A percentile compares a stretch with the other conserved stretches of the same genome.
These are phyloP conservation scores for Parotocinclus haroldoi DNA, from an alignment of 2,797 vertebrate species.

Conservation along the genomic window DNA sequence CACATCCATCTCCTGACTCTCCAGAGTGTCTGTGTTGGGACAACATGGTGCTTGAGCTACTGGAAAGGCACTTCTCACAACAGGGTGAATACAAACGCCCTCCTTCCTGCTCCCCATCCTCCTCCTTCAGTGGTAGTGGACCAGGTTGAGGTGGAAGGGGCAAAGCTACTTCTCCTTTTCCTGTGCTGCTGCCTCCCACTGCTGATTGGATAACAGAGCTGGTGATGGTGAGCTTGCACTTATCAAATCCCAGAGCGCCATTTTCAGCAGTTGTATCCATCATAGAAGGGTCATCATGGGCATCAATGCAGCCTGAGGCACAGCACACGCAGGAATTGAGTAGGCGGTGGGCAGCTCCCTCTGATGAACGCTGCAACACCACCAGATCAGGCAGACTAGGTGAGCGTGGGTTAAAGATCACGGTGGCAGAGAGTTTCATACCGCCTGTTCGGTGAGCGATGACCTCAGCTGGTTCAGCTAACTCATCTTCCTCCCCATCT, in stretches of 20 bases:
- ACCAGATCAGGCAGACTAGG: constrained; percentile 73
- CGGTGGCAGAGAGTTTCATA: constrained; percentile 96
- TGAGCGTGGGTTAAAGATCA: constrained; percentile 95
- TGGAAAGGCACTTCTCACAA: constrained; percentile 81
- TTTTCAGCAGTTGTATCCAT: constrained; percentile 61
- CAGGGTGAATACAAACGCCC: constrained; percentile 43
- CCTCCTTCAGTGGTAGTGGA: constrained; percentile 49
- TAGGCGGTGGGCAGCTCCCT: constrained; percentile 82
- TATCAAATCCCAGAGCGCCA: constrained; percentile 64
- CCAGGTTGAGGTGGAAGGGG: constrained; percentile 37
- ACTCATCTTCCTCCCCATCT: constrained; percentile 62
- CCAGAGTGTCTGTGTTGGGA: constrained; percentile 58
- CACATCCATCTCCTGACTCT: constrained; percentile 49
- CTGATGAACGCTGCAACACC: constrained; percentile 57
- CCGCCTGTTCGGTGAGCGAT: constrained; percentile 93
- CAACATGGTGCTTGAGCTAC: constrained; percentile 61
- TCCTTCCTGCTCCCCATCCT: constrained; percentile 57
- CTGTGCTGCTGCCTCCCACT: constrained; percentile 27
- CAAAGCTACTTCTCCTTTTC: constrained; percentile 59
- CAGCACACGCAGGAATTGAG: constrained; percentile 95
- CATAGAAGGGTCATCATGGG: constrained; percentile 71
- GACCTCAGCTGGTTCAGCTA: constrained; percentile 78
- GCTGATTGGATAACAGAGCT: constrained; percentile 77
- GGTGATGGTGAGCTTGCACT: constrained; percentile 67
- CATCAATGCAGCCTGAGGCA: constrained; percentile 80